Percentiles rank a stretch among this genome's conserved stretches.
Conservation (phyloP, 2,113 vertebrate species). For the Columbina picui region DNA sequence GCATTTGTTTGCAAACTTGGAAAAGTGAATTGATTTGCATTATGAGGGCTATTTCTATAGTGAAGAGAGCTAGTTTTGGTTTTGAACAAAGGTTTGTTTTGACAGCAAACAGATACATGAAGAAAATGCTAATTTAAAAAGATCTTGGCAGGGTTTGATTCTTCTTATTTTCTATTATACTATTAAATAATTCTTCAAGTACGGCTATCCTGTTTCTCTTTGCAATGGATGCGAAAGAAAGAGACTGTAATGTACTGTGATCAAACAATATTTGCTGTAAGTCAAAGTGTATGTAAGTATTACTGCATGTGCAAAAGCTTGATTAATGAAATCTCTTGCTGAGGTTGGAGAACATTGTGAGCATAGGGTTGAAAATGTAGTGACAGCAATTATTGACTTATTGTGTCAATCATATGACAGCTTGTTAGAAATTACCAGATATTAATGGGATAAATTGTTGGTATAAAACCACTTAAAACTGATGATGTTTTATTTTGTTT, state of each 20-base stretch:
- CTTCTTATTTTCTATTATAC: not conserved
- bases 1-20: not conserved
- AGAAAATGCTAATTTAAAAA: constrained; percentile 35
- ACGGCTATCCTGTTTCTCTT: not conserved
- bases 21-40: constrained; percentile 21
- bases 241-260: not conserved
- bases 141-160: constrained; percentile 1
- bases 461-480: constrained; percentile 22
- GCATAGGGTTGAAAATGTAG: not conserved
- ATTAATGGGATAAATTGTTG: constrained; percentile 65
- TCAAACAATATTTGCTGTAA: not conserved
- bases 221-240: not conserved
- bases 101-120: constrained; percentile 4
- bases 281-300: not conserved
- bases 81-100: constrained; percentile 42
- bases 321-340: constrained; percentile 19
- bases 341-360: not conserved
- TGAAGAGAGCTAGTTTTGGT: not conserved
- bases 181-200: not conserved
- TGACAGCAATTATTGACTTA: constrained; percentile 63
- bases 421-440: constrained; percentile 56
- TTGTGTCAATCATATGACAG: constrained; percentile 54
- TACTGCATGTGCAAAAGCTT: not conserved
- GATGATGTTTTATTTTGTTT: constrained; percentile 43
- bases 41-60: constrained; percentile 21